phyloP scores from a whole-genome alignment of 2,888 invertebrate species.

The Polyommatus iphigenia region DNA sequence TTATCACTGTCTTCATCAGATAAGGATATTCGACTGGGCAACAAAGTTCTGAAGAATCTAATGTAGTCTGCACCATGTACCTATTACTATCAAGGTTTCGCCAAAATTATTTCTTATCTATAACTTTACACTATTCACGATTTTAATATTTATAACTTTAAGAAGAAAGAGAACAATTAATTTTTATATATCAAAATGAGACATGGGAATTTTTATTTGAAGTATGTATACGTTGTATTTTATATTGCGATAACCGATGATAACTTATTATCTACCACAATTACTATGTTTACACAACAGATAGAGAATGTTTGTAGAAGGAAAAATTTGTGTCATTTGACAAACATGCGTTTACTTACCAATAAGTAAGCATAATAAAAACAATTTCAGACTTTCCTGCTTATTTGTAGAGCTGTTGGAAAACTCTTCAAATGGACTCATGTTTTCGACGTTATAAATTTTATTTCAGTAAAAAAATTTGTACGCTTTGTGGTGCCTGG shows the following conservation, averaged over 20 bases:
- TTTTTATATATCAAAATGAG: background rate
- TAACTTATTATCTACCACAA: constrained; percentile 11
- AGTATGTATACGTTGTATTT: background rate
- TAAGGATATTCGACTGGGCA: background rate
- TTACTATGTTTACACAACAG: background rate
- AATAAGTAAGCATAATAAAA: background rate
- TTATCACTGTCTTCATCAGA: constrained; percentile 2
- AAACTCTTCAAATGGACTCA: background rate
- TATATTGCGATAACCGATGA: background rate
- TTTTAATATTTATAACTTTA: too few species aligned
- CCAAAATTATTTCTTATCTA: too few species aligned
- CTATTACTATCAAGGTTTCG: too few species aligned
- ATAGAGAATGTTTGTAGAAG: background rate
- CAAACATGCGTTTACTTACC: background rate
- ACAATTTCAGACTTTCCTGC: background rate
- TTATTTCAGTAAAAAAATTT: background rate
- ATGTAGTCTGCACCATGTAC: too few species aligned
- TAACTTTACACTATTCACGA: too few species aligned
- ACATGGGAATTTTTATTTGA: background rate
- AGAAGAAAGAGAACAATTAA: background rate
- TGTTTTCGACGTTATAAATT: background rate
- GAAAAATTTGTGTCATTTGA: background rate
- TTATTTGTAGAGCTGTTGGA: background rate
- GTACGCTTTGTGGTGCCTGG: background rate
- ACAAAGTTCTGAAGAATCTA: background rate